These are phyloP conservation scores for Python bivittatus DNA, from an alignment of 2,113 vertebrate genomes.

Conservation along the genomic window DNA sequence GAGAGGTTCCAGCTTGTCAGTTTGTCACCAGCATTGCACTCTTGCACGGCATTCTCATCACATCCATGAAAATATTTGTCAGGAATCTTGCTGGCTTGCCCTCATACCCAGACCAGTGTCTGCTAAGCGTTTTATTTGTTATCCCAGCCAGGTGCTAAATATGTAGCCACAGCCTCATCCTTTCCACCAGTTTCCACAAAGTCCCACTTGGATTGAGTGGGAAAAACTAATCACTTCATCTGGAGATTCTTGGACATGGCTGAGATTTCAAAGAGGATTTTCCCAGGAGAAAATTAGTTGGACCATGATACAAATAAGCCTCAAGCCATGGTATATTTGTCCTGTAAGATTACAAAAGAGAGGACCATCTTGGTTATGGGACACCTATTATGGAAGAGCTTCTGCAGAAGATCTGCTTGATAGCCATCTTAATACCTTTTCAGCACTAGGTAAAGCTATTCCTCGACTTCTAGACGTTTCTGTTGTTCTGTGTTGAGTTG, in stretches of 20 bases:
- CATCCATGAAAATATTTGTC: not conserved
- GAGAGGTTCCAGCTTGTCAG: not conserved
- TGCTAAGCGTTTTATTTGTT: slow-evolving; percentile 35
- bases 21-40: not conserved
- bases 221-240: accelerated
- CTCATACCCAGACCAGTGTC: not conserved
- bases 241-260: accelerated
- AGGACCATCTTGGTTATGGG: not conserved
- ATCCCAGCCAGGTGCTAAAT: slow-evolving; percentile 12
- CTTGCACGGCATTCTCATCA: not conserved
- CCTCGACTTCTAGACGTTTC: not conserved
- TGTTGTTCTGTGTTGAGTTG: not conserved
- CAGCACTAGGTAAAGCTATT: not conserved
- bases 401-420: not conserved
- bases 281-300: accelerated
- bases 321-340: not conserved
- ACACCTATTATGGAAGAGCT: not conserved
- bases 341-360: not conserved
- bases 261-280: not conserved
- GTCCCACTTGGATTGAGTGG: not conserved
- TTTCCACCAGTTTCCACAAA: accelerated
- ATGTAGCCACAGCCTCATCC: not conserved
- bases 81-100: slow-evolving; percentile 29
- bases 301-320: accelerated
- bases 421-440: not conserved